Evolutionary conservation across 1,140 invertebrate genomes (phyloP).

Genomic region (Andricus grossulariae): DNA sequence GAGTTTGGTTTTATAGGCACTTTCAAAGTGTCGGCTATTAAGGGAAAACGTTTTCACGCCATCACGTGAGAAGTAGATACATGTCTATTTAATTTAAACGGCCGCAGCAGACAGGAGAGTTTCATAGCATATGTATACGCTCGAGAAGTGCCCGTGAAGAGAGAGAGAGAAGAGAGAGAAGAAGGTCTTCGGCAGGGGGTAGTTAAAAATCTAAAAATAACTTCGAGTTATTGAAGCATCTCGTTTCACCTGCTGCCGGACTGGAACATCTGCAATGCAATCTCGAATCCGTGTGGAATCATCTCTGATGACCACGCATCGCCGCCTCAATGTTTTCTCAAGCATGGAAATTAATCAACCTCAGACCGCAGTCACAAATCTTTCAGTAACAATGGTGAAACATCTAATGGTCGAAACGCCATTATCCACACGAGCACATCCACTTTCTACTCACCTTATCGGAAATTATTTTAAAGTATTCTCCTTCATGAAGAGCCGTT

Average conservation of each 20-base stretch:
- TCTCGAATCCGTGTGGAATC: slow-evolving; percentile 62
- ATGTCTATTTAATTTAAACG: slow-evolving; percentile 53
- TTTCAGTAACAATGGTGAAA: slow-evolving; percentile 1
- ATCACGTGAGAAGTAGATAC: slow-evolving; percentile 45
- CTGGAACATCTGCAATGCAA: slow-evolving; percentile 70
- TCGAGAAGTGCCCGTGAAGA: slow-evolving; percentile 56
- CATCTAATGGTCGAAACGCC: background rate
- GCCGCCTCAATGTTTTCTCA: slow-evolving; percentile 65
- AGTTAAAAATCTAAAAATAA: slow-evolving; percentile 69
- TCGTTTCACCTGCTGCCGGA: slow-evolving; percentile 66
- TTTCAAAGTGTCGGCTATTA: background rate
- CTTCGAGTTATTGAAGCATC: slow-evolving; percentile 68
- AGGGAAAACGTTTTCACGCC: slow-evolving; percentile 15
- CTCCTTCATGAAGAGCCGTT: no score
- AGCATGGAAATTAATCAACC: slow-evolving; percentile 74
- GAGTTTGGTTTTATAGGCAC: background rate
- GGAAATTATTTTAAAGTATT: background rate
- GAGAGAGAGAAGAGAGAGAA: slow-evolving; percentile 30
- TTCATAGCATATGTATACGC: slow-evolving; percentile 38
- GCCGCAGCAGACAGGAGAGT: slow-evolving; percentile 46
- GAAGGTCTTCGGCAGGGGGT: slow-evolving; percentile 50
- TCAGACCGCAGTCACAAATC: slow-evolving; percentile 51
- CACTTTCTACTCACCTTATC: background rate
- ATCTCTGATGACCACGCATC: slow-evolving; percentile 67
- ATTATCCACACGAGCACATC: background rate